Percentiles rank a stretch among this genome's conserved stretches.
Evolutionary conservation across 2,113 vertebrate genomes (phyloP).

Genomic region (Potamarius usumacintae): DNA sequence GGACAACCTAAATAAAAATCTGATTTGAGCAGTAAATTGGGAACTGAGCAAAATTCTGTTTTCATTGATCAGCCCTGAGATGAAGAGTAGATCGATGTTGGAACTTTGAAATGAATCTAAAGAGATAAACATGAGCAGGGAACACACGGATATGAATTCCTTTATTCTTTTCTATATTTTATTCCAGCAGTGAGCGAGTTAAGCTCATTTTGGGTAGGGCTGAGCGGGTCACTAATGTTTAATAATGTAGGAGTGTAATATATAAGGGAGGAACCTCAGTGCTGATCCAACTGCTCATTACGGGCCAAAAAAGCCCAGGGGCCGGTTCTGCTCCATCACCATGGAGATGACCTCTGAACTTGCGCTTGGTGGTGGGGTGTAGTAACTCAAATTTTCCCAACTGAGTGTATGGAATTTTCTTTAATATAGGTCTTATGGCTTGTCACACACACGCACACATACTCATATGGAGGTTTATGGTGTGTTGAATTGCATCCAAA

Average conservation of each 20-base stretch:
- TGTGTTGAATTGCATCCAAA: conserved; percentile 6
- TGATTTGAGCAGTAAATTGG: not conserved
- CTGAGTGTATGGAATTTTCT: conserved; percentile 14
- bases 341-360: conserved; percentile 38
- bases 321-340: conserved; percentile 13
- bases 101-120: not conserved
- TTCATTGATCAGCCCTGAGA: not conserved
- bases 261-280: conserved; percentile 21
- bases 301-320: conserved; percentile 19
- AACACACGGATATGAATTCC: not conserved
- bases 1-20: not conserved
- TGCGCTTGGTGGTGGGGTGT: not conserved
- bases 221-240: conserved; percentile 34
- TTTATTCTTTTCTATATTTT: not conserved
- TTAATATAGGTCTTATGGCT: conserved; percentile 19
- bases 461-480: not conserved
- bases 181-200: conserved; percentile 3
- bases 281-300: conserved; percentile 29
- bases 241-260: conserved; percentile 46
- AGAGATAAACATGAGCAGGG: not conserved
- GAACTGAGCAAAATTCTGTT: not conserved
- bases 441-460: not conserved
- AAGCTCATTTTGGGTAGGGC: conserved; percentile 34
- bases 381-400: not conserved
- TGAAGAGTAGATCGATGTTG: not conserved